Evolutionary conservation across 2,797 vertebrate species (phyloP).

Genomic region (Onychomys leucogaster): DNA sequence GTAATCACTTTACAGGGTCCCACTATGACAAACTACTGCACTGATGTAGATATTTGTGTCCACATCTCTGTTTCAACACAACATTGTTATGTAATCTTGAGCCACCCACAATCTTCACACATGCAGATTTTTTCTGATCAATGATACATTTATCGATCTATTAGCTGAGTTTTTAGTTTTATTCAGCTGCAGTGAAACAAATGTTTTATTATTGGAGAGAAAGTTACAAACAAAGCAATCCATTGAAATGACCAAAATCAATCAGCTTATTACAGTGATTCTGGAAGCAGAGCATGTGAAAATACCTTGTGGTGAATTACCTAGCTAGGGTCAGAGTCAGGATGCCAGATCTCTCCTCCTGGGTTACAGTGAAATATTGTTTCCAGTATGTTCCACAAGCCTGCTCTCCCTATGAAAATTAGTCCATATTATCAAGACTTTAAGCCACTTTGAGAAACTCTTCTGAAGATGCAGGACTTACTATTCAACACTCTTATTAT

Average conservation of each 20-base stretch:
- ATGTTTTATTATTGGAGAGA: not conserved
- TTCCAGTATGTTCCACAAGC: not conserved
- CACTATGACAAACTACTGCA: not conserved
- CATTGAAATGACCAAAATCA: not conserved
- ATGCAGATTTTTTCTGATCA: not conserved
- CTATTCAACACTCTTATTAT: not conserved
- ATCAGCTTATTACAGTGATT: not conserved
- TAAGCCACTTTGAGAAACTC: not conserved
- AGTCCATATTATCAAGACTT: not conserved
- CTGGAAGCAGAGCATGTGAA: not conserved
- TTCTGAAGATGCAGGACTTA: not conserved
- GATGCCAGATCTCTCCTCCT: not conserved
- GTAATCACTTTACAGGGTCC: not conserved
- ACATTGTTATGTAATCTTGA: not conserved
- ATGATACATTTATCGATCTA: not conserved
- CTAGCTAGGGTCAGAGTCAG: not conserved
- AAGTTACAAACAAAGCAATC: not conserved
- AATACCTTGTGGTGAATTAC: not conserved
- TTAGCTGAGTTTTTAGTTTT: slow-evolving; percentile 3
- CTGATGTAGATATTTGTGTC: not conserved
- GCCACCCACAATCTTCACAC: not conserved
- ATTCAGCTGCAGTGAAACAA: not conserved
- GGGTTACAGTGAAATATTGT: not conserved
- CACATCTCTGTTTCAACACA: not conserved
- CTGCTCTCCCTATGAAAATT: not conserved